These are phyloP conservation scores for Sebastes nivosus DNA, from an alignment of 2,797 vertebrate species.

Conservation along the genomic window DNA sequence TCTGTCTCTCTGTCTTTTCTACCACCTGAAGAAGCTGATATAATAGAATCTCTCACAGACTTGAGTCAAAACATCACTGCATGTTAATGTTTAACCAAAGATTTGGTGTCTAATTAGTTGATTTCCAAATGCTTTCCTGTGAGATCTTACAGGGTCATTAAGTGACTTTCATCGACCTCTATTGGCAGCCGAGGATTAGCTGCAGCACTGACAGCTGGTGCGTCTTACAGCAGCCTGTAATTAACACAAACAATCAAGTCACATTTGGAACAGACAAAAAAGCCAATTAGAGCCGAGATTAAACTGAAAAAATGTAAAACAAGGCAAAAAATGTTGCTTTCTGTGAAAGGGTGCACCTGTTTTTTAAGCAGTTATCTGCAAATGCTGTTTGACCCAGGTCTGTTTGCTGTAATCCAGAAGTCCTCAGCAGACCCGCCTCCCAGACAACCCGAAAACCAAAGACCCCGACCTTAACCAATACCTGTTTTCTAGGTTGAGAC, in stretches of 20 bases:
- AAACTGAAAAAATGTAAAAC: not conserved
- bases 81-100: not conserved
- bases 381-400: constrained; percentile 27
- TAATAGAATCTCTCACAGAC: not conserved
- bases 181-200: constrained; percentile 29
- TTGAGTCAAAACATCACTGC: constrained; percentile 15
- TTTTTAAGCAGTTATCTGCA: not conserved
- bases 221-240: constrained; percentile 22
- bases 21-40: not conserved
- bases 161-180: constrained; percentile 31
- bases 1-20: not conserved
- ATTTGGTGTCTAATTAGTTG: not conserved
- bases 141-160: not conserved
- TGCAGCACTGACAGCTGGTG: constrained; percentile 41
- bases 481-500: not conserved
- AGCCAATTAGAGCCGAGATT: constrained; percentile 13
- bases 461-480: not conserved
- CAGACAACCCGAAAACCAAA: constrained; percentile 2
- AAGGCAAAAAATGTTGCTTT: not conserved
- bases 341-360: not conserved
- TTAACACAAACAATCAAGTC: constrained; percentile 28
- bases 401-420: not conserved
- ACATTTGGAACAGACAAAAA: constrained; percentile 6
- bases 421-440: not conserved
- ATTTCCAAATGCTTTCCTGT: not conserved